Conservation (phyloP, 2,888 invertebrate genomes). For the Mesoligia furuncula region DNA sequence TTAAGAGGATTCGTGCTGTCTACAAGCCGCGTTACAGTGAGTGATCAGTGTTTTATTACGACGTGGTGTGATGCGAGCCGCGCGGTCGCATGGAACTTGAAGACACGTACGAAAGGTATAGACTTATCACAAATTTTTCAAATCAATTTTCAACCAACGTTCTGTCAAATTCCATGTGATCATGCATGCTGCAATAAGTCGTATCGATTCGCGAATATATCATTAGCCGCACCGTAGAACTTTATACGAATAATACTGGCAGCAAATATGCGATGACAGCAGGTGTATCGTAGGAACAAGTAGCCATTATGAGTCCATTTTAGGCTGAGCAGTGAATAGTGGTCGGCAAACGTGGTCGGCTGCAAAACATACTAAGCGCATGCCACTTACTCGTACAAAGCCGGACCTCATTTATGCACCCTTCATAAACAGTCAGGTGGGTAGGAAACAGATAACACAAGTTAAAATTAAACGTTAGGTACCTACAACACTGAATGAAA, state of each 20-base stretch:
- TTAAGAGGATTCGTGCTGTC: conserved; percentile 87
- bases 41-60: conserved; percentile 75
- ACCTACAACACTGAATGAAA: conserved; percentile 47
- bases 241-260: conserved; percentile 80
- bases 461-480: conserved; percentile 51
- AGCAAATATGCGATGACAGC: conserved; percentile 83
- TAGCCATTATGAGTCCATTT: conserved; percentile 89
- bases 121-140: conserved; percentile 41
- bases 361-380: conserved; percentile 82
- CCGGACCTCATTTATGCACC: conserved; percentile 88
- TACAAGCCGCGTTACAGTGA: conserved; percentile 89
- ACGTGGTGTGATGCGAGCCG: conserved; percentile 61
- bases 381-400: conserved; percentile 70
- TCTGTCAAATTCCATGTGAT: conserved; percentile 77
- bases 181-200: conserved; percentile 63
- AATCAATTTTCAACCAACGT: conserved; percentile 51
- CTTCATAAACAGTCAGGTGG: conserved; percentile 86
- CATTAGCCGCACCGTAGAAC: conserved; percentile 72
- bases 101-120: conserved; percentile 60
- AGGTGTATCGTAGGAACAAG: conserved; percentile 88
- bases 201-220: conserved; percentile 63
- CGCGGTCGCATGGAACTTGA: conserved; percentile 67
- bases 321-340: conserved; percentile 87
- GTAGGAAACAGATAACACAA: conserved; percentile 75
- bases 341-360: conserved; percentile 79